Conservation (phyloP, 2,797 vertebrate genomes). For the Tamandua tetradactyla region DNA sequence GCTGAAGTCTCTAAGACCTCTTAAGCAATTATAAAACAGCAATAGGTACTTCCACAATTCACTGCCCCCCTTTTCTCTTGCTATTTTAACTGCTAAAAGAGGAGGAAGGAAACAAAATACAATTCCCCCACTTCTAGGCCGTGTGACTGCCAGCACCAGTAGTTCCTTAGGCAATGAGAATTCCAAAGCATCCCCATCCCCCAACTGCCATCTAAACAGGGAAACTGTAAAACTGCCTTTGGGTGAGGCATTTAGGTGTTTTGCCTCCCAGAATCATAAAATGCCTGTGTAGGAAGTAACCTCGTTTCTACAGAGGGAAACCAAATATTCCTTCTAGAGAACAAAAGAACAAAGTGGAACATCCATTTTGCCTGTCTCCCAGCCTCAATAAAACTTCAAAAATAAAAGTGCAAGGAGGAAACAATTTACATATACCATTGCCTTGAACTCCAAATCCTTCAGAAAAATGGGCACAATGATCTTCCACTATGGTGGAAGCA, state of each 20-base stretch:
- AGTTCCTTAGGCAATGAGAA: background rate
- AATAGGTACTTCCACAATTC: background rate
- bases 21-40: background rate
- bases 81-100: background rate
- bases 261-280: conserved; percentile 44
- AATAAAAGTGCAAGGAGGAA: background rate
- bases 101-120: background rate
- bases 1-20: background rate
- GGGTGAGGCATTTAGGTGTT: conserved; percentile 29
- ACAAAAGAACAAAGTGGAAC: background rate
- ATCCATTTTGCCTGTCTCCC: background rate
- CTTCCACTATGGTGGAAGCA: background rate
- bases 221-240: background rate
- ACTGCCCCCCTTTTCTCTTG: background rate
- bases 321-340: conserved; percentile 34
- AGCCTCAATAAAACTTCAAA: conserved; percentile 28
- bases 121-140: background rate
- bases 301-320: conserved; percentile 20
- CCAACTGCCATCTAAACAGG: background rate
- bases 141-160: background rate
- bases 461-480: background rate
- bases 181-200: background rate
- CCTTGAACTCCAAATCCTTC: background rate
- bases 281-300: background rate
- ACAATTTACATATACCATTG: background rate